Conservation (phyloP, 2,113 vertebrate genomes). For the Zosterops japonicus region DNA sequence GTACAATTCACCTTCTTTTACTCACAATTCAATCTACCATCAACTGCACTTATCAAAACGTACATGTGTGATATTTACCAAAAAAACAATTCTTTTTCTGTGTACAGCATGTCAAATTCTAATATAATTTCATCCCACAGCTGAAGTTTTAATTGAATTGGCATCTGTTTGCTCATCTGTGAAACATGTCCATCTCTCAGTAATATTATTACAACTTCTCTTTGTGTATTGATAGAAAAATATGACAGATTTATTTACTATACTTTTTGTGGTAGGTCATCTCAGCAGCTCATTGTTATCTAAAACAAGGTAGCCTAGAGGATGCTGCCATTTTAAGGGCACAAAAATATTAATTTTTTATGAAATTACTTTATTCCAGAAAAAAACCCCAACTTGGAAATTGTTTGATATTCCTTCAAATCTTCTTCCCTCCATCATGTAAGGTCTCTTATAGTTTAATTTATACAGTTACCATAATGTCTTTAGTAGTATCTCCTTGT, state of each 20-base stretch:
- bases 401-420: background rate
- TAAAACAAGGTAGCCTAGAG: background rate
- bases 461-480: background rate
- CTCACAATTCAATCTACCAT: background rate
- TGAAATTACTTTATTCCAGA: background rate
- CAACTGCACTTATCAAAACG: background rate
- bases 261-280: background rate
- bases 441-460: background rate
- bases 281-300: background rate
- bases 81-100: background rate
- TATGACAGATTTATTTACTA: background rate
- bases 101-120: background rate
- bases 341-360: background rate
- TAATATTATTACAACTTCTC: background rate
- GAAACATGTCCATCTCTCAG: background rate
- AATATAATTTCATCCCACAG: background rate
- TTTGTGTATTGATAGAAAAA: background rate
- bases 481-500: background rate
- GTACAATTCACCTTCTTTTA: conserved; percentile 42
- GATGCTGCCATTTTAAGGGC: background rate
- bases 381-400: background rate
- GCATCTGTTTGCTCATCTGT: background rate
- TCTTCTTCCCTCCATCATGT: background rate
- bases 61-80: background rate
- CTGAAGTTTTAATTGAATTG: background rate